These are phyloP conservation scores for Pristionchus japonicus DNA, from an alignment of 2,888 invertebrate genomes.

Conservation along the genomic window DNA sequence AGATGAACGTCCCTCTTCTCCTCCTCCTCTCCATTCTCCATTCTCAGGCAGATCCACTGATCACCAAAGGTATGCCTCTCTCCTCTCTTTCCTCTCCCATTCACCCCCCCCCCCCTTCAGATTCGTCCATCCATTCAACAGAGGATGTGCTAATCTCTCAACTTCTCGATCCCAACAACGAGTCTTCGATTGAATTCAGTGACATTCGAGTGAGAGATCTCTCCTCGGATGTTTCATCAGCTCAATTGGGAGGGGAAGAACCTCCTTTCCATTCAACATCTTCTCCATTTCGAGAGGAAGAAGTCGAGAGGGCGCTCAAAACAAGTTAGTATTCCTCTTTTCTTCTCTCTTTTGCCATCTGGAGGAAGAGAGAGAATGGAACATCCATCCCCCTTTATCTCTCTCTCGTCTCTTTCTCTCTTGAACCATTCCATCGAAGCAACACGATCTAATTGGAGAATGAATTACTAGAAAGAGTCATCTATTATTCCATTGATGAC, in stretches of 20 bases:
- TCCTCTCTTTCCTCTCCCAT: too few relatives aligned
- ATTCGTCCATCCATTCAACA: background rate
- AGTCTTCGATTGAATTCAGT: background rate
- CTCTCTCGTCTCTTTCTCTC: background rate
- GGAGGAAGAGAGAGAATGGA: background rate
- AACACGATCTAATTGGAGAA: constrained; percentile 10
- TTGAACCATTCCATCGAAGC: background rate
- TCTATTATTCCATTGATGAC: background rate
- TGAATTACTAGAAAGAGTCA: background rate
- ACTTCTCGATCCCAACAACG: constrained; percentile 23
- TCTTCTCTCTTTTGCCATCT: constrained; percentile 30
- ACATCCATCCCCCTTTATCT: background rate
- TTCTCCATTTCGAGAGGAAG: constrained; percentile 46
- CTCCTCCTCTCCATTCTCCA: background rate
- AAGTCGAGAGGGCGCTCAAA: constrained; percentile 52
- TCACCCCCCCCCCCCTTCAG: background rate
- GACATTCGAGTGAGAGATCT: background rate
- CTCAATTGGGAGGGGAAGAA: background rate
- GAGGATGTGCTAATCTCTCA: background rate
- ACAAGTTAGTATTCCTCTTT: constrained; percentile 49
- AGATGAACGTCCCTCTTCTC: constrained; percentile 15
- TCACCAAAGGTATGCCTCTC: background rate
- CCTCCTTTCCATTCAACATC: constrained; percentile 41
- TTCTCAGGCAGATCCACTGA: background rate
- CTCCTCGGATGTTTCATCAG: background rate